A percentile compares a stretch with the other conserved stretches of the same genome.
Evolutionary conservation across 2,888 invertebrate species (phyloP).

Genomic region (Terebella lapidaria): DNA sequence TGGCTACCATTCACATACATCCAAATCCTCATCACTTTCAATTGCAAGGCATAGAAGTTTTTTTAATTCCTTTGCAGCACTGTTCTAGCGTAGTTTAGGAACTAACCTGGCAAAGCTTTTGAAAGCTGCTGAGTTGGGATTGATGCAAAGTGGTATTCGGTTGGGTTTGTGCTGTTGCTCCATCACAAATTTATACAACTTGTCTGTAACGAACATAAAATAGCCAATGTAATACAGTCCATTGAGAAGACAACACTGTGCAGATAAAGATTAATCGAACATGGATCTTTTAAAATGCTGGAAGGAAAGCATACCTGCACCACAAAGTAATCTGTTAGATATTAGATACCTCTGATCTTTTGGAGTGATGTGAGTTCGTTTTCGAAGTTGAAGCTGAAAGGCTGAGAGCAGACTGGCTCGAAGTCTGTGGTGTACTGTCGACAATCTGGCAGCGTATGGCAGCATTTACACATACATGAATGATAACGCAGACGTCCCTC

Average conservation of each 20-base stretch:
- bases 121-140: conserved; percentile 99
- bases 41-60: not conserved
- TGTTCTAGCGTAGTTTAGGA: not conserved
- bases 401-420: conserved; percentile 82
- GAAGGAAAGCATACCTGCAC: too few relatives aligned
- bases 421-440: conserved; percentile 79
- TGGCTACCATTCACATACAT: too few relatives aligned
- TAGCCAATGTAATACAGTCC: too few relatives aligned
- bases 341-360: conserved; percentile 72
- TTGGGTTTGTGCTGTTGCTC: conserved; percentile 96
- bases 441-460: conserved; percentile 66
- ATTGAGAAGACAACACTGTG: too few relatives aligned
- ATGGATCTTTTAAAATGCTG: too few relatives aligned
- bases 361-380: conserved; percentile 24
- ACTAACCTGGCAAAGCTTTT: conserved; percentile 94
- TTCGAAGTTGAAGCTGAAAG: conserved; percentile 62
- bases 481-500: conserved; percentile 97
- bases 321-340: not conserved
- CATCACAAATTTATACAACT: conserved; percentile 97
- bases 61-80: not conserved
- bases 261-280: too few relatives aligned
- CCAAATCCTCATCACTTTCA: not conserved
- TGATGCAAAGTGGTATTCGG: conserved; percentile 97
- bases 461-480: conserved; percentile 99
- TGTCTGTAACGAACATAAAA: conserved; percentile 70